Evolutionary conservation across 2,113 vertebrate species (phyloP).

Genomic region (Sus scrofa): T2T-Sscrofa CM000817.6:97191501-97192000

Average conservation of each 20-base stretch:
- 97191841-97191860: no score
- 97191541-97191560: background rate
- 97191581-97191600: background rate
- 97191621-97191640: background rate
- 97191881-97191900: background rate
- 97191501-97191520: background rate
- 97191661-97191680: background rate
- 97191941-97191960: background rate
- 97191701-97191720: background rate
- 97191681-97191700: background rate
- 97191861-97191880: background rate
- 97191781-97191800: background rate
- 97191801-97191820: background rate
- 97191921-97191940: background rate
- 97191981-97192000: background rate
- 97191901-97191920: background rate
- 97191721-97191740: background rate
- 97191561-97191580: background rate
- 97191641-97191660: no score
- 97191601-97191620: background rate
- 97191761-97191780: background rate
- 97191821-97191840: background rate
- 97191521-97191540: no score
- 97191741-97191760: background rate
- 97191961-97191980: background rate